phyloP scores from a whole-genome alignment of 2,888 invertebrate species.

The Trachelus tabidus region DNA sequence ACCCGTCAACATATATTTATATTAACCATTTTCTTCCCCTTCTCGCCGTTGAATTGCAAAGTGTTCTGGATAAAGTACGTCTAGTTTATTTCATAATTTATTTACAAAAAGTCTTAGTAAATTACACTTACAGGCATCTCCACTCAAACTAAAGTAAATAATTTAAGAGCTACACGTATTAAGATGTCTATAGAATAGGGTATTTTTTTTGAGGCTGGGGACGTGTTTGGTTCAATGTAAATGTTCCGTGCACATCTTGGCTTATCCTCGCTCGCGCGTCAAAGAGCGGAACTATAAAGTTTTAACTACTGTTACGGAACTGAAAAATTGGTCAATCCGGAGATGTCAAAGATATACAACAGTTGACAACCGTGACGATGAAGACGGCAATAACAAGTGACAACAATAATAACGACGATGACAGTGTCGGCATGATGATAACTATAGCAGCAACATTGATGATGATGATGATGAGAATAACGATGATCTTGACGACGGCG shows the following conservation, averaged over 20 bases:
- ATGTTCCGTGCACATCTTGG: neutral
- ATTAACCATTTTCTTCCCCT: neutral
- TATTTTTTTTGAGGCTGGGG: slow-evolving; percentile 38
- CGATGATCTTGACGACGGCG: neutral
- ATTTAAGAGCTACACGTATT: slow-evolving; percentile 65
- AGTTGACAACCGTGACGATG: neutral
- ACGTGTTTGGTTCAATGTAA: slow-evolving; percentile 26
- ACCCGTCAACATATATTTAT: neutral
- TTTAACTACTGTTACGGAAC: neutral
- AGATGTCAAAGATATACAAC: neutral
- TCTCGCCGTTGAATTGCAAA: slow-evolving; percentile 3
- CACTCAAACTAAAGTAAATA: slow-evolving; percentile 65
- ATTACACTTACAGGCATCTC: slow-evolving; percentile 66
- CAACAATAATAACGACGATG: neutral
- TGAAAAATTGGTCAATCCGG: neutral
- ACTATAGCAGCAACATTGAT: neutral
- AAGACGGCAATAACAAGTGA: neutral
- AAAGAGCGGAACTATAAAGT: slow-evolving; percentile 21
- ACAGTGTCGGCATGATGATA: neutral
- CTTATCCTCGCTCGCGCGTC: slow-evolving; percentile 24
- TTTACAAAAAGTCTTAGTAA: slow-evolving; percentile 66
- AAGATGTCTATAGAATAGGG: slow-evolving; percentile 63
- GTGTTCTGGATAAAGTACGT: slow-evolving; percentile 63
- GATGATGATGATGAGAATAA: neutral
- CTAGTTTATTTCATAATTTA: slow-evolving; percentile 66